Percentiles rank a stretch among this genome's conserved stretches.
Evolutionary conservation across 1,140 invertebrate genomes (phyloP).

Genomic region (Drosophila sp.): DNA sequence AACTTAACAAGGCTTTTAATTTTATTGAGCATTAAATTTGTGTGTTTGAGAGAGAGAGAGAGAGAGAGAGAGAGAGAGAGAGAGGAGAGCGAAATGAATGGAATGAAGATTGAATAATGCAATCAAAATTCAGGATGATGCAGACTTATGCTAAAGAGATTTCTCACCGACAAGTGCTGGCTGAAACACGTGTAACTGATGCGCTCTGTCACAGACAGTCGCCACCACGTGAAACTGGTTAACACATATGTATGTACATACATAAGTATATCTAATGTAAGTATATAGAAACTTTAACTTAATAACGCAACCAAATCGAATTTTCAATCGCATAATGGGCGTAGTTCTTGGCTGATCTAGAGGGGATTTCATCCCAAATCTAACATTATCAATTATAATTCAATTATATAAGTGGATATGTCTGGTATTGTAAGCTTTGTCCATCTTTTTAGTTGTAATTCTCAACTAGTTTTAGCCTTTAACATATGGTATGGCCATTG

Average conservation of each 20-base stretch:
- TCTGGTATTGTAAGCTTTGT: no score
- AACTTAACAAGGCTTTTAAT: slow-evolving; percentile 11
- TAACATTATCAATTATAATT: no score
- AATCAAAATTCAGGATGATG: not conserved
- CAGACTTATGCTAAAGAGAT: slow-evolving; percentile 24
- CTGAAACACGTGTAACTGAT: slow-evolving; percentile 21
- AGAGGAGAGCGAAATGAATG: no score
- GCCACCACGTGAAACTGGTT: slow-evolving; percentile 1
- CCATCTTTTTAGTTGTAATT: no score
- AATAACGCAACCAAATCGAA: slow-evolving; percentile 5
- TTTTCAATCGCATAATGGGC: not conserved
- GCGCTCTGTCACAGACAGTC: slow-evolving; percentile 18
- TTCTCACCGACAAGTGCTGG: slow-evolving; percentile 14
- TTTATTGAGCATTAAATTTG: slow-evolving; percentile 3
- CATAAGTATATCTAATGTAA: no score
- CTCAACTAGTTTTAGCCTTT: no score
- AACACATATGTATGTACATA: not conserved
- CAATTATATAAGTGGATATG: no score
- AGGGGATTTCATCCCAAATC: no score
- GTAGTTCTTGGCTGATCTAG: not conserved
- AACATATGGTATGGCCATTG: no score
- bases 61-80: slow-evolving; percentile 12
- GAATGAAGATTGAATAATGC: not conserved
- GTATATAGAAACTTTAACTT: not conserved
- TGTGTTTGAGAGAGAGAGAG: slow-evolving; percentile 1